phyloP scores from a whole-genome alignment of 1,140 invertebrate species.

The Orius laevigatus region DNA sequence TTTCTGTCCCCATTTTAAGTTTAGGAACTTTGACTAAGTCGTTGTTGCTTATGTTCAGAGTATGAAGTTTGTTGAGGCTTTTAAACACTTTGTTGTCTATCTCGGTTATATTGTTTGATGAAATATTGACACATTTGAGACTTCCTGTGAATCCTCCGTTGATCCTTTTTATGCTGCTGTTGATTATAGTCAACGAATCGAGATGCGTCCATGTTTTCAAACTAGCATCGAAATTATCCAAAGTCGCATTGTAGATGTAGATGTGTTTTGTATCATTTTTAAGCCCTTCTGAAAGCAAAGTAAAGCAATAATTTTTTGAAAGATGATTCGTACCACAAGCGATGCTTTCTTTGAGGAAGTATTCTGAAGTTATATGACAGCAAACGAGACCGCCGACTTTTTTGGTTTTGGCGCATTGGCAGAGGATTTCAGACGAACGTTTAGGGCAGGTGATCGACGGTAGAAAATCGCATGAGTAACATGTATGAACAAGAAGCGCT shows the following conservation, averaged over 20 bases:
- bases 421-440: too few species aligned
- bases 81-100: slow-evolving; percentile 7
- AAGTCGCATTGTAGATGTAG: slow-evolving; percentile 6
- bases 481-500: too few species aligned
- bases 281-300: slow-evolving; percentile 8
- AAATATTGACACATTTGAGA: slow-evolving; percentile 16
- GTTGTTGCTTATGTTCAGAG: slow-evolving; percentile 16
- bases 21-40: slow-evolving; percentile 13
- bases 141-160: slow-evolving; percentile 8
- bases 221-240: slow-evolving; percentile 7
- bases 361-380: too few species aligned
- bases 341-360: too few species aligned
- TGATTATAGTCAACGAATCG: slow-evolving; percentile 11
- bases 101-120: slow-evolving; percentile 10
- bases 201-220: slow-evolving; percentile 1
- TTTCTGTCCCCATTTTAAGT: neutral
- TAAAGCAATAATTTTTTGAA: neutral
- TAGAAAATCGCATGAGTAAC: too few species aligned
- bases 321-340: too few species aligned
- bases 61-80: slow-evolving; percentile 4
- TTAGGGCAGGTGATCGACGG: too few species aligned
- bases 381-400: too few species aligned
- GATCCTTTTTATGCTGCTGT: slow-evolving; percentile 11
- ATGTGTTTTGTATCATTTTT: slow-evolving; percentile 3
- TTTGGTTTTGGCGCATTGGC: too few species aligned